A percentile compares a stretch with the other conserved stretches of the same genome.
phyloP scores from a whole-genome alignment of 2,888 invertebrate species.

The Tetranychus truncatus region DNA sequence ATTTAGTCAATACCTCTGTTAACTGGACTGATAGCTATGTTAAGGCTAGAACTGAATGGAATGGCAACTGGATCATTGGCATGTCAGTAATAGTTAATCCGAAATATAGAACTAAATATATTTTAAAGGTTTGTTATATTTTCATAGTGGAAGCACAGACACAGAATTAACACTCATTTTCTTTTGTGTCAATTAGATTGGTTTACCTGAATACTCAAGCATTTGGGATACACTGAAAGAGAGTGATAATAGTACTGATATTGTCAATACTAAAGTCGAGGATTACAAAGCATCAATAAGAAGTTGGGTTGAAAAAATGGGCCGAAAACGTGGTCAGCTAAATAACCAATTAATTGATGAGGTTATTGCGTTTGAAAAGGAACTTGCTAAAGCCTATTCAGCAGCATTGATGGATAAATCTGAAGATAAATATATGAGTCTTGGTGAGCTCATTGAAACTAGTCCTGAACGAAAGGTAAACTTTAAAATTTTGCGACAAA shows the following conservation, averaged over 20 bases:
- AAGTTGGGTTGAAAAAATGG: neutral
- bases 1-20: neutral
- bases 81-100: neutral
- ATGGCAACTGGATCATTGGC: constrained; percentile 7
- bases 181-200: neutral
- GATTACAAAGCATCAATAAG: constrained; percentile 1
- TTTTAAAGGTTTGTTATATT: neutral
- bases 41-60: constrained; percentile 6
- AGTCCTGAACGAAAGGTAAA: neutral
- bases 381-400: neutral
- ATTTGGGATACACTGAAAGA: neutral
- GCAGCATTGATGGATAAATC: neutral
- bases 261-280: neutral
- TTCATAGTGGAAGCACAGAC: neutral
- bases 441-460: neutral
- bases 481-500: neutral
- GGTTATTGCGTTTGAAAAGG: neutral
- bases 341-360: neutral
- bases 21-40: neutral
- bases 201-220: neutral
- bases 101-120: constrained; percentile 3
- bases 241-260: neutral
- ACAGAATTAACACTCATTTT: neutral
- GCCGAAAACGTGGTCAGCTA: neutral
- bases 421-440: neutral